Conservation (phyloP, 2,113 vertebrate genomes). For the Pangasianodon hypophthalmus region DNA sequence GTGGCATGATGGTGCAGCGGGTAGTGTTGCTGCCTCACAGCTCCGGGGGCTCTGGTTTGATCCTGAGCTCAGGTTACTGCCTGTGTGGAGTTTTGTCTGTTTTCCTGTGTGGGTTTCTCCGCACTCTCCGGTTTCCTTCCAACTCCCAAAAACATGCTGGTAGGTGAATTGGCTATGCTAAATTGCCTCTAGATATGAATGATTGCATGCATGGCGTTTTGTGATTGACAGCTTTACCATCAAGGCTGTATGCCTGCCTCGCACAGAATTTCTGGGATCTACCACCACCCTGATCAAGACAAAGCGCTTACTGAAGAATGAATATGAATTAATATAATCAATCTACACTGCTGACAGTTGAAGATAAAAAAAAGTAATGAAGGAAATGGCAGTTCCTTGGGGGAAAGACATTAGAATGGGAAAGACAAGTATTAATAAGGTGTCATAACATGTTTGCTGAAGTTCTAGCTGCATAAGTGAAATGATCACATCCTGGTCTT, state of each 20-base stretch:
- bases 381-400: constrained; percentile 16
- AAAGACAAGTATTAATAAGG: constrained; percentile 37
- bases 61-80: constrained; percentile 9
- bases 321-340: background rate
- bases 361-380: background rate
- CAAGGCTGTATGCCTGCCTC: background rate
- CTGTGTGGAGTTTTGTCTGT: background rate
- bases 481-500: constrained; percentile 33
- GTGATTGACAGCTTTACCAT: constrained; percentile 7
- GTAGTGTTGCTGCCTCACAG: background rate
- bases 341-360: background rate
- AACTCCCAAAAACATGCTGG: background rate
- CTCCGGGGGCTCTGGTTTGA: background rate
- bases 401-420: constrained; percentile 9
- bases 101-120: background rate
- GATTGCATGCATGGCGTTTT: background rate
- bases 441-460: constrained; percentile 29
- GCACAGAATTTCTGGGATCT: background rate
- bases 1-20: constrained; percentile 6
- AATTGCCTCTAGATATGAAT: constrained; percentile 3
- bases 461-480: constrained; percentile 23
- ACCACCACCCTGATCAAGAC: background rate
- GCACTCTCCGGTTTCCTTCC: background rate
- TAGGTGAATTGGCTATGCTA: background rate
- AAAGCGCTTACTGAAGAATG: background rate